Base-by-base conservation (phyloP, 1,140 invertebrate genomes). In the Caenorhabditis briggsae region DNA sequence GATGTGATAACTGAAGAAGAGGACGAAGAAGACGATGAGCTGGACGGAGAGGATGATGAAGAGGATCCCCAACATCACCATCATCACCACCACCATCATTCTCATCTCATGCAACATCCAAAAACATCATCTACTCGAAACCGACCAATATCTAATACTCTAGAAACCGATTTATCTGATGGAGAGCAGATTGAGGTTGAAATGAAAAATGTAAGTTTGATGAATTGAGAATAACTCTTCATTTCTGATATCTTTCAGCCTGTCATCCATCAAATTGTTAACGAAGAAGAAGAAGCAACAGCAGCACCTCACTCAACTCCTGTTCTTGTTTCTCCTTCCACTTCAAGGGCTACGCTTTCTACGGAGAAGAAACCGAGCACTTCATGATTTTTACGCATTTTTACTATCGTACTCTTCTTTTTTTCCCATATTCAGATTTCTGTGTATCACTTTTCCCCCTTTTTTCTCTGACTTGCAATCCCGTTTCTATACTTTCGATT, bases 1-100 rank as follows among this genome's bases (percentile, higher is more conserved):
- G 70, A 78, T 50, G 70, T 53, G 46, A 78, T 78, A 20, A 78
- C 70, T 11, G 70, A 78, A 78, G 70, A 78, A 78, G 70, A 78
- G 23, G 70, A 78, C 2, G 70, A 78, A 9, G 70, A 78, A 50
- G 70, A 78, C 2, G 18, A 23, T 20, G 70, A 78, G 11, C n/a
- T 46, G 20, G 70, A 78, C 8, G 43, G 12, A 8, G 70, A 78
- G 9, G 46, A 50, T 50, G 25, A 78, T 43, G 65, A 70, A 3
- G 61, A 64, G 9, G 33, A 41, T 41, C 6, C 12, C 3, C 23
- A 14, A 2, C 23, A 64, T 25, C 11, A n/a, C 1, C 65, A 70
- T 23, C 70, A 78, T 78, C 25, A 43, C 23, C 33, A 20, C 11
- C 64, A 70, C 16, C 16, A 18, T 16, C 33, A 70, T 43, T 5